Percentiles rank a stretch among this genome's conserved stretches.
phyloP scores from a whole-genome alignment of 2,888 invertebrate genomes.

The Macaria liturata region DNA sequence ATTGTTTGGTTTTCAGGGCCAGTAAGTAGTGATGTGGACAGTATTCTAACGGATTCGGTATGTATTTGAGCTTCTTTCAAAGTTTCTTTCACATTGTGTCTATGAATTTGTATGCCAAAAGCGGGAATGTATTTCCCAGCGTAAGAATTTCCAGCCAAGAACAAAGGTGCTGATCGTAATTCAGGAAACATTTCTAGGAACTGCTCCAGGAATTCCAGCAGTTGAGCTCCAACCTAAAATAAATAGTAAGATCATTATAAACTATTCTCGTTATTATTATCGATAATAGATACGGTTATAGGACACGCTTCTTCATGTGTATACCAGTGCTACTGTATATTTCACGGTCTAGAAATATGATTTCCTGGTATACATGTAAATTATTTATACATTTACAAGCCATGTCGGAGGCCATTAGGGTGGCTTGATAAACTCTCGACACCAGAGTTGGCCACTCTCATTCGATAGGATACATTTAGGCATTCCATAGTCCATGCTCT shows the following conservation, averaged over 20 bases:
- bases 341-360: too few relatives aligned
- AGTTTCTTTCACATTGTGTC: conserved; percentile 2
- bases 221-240: conserved; percentile 66
- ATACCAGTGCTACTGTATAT: too few relatives aligned
- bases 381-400: too few relatives aligned
- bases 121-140: conserved; percentile 80
- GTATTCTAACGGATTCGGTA: not conserved
- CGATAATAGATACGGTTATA: not conserved
- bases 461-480: too few relatives aligned
- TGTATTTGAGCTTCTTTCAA: not conserved
- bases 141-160: conserved; percentile 84
- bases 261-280: too few relatives aligned
- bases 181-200: conserved; percentile 83
- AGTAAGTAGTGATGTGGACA: not conserved
- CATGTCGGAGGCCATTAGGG: too few relatives aligned
- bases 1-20: conserved; percentile 35
- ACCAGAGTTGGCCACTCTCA: too few relatives aligned
- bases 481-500: too few relatives aligned
- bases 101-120: conserved; percentile 66
- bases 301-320: too few relatives aligned
- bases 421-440: too few relatives aligned
- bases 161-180: conserved; percentile 76
- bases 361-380: too few relatives aligned
- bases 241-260: too few relatives aligned
- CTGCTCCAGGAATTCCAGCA: conserved; percentile 73